These are phyloP conservation scores for Polylopha cassiicola DNA, from an alignment of 2,888 invertebrate species.

Conservation along the genomic window DNA sequence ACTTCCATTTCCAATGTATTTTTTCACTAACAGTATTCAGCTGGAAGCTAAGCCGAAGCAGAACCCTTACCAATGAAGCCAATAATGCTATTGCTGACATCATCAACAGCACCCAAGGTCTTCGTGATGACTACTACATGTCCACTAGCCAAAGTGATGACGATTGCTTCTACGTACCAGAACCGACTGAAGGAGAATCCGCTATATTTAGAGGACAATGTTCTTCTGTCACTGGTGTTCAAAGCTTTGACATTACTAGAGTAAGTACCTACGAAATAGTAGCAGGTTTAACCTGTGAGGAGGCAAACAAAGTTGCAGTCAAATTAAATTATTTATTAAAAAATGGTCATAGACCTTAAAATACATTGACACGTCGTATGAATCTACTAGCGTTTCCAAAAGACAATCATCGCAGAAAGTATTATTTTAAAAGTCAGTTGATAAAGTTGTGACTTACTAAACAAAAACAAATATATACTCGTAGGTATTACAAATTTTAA, in stretches of 20 bases:
- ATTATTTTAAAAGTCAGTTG: too few relatives aligned
- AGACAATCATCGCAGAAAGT: too few relatives aligned
- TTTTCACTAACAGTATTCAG: slow-evolving; percentile 47
- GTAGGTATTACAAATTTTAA: too few relatives aligned
- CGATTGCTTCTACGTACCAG: slow-evolving; percentile 60
- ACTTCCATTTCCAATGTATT: not conserved
- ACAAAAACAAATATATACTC: too few relatives aligned
- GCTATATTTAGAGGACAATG: slow-evolving; percentile 55
- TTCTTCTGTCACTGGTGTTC: slow-evolving; percentile 36
- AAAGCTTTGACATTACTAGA: slow-evolving; percentile 40
- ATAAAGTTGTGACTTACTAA: too few relatives aligned
- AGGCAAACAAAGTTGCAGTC: too few relatives aligned
- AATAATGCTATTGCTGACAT: slow-evolving; percentile 33
- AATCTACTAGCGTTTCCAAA: too few relatives aligned
- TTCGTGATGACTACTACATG: slow-evolving; percentile 43
- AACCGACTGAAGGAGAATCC: slow-evolving; percentile 33
- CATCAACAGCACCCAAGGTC: slow-evolving; percentile 50
- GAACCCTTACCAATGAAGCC: slow-evolving; percentile 34
- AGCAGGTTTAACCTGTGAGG: not conserved
- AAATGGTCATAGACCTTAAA: too few relatives aligned
- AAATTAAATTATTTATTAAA: too few relatives aligned
- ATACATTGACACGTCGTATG: too few relatives aligned
- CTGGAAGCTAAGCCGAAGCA: slow-evolving; percentile 56
- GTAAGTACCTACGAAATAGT: slow-evolving; percentile 32
- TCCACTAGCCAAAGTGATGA: slow-evolving; percentile 47